phyloP scores from a whole-genome alignment of 2,797 vertebrate genomes.

The Gymnocypris eckloni region DNA sequence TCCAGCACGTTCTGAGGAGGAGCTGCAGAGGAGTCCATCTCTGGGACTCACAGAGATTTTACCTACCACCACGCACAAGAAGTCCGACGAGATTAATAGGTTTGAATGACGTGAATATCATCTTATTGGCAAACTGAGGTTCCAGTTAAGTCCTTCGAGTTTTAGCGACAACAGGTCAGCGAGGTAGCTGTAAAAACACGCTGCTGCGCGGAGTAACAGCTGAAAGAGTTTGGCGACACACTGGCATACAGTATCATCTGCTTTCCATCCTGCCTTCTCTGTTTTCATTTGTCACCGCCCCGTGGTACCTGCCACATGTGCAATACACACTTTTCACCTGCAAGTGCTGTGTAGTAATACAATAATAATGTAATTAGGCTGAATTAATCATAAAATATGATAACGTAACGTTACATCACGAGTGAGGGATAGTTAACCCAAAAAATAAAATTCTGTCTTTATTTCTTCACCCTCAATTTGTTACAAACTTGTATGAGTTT shows the following conservation, averaged over 20 bases:
- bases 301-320: background rate
- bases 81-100: background rate
- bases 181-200: background rate
- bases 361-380: background rate
- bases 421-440: background rate
- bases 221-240: conserved; percentile 14
- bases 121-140: background rate
- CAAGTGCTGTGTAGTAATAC: background rate
- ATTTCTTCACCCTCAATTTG: background rate
- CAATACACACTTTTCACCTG: background rate
- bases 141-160: background rate
- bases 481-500: background rate
- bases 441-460: background rate
- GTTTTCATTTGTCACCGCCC: conserved; percentile 17
- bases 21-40: conserved; percentile 40
- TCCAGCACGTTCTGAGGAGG: conserved; percentile 37
- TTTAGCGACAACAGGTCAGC: background rate
- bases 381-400: background rate
- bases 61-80: background rate
- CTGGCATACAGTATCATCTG: background rate
- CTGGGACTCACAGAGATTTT: background rate
- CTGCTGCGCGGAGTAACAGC: background rate
- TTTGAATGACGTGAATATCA: background rate
- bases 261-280: conserved; percentile 25
- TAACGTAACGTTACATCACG: no score